Evolutionary conservation across 2,888 invertebrate species (phyloP), one percentile per base, ranked within the genome.

Genomic region (Julus scanicus): DNA sequence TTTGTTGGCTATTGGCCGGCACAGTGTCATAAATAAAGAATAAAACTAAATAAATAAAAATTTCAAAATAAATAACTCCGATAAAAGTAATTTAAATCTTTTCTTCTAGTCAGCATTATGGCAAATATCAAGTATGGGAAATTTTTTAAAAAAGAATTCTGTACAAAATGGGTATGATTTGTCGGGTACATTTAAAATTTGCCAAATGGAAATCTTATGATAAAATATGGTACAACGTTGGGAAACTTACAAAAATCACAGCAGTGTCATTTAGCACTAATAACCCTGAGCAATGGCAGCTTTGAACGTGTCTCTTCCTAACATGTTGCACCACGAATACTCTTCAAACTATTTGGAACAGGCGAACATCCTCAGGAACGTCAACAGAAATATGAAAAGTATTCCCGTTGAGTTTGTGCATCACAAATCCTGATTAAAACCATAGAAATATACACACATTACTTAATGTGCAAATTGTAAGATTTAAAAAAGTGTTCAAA

Each of bases 251-350:
- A 80, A 80, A 63, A 80, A 80, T 80, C 80, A 80, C 80, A 80
- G 80, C 37, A 80, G 80, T 80, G 80, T 80, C 37, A 37, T 37
- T 80, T 80, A 37, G 80, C 80, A 80, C 15, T 80, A 80, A 80
- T 80, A 37, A 80, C 37, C 80, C 80, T 80, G 80, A 80, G 80
- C 80, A 37, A 80, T 80, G 80, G 80, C 80, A 80, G 80, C 80
- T 80, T 80, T 13, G 15, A 80, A 15, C 37, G 15, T 80, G 80
- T 80, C 29, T 37, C 37, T 80, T 15, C 63, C n/a, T 39, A 37
- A 2, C 15, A 80, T 80, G 37, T 13, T 80, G 80, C 37, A 80
- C 37, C 80, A 80, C 37, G 8, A 39, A 39, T 39, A 3, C 29
- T 37, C 37, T 80, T 80, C 80, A 37, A 80, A 37, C 37, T 37